These are phyloP conservation scores for Mormyrus iriodes DNA, from an alignment of 2,113 vertebrate genomes.

Conservation along the genomic window DNA sequence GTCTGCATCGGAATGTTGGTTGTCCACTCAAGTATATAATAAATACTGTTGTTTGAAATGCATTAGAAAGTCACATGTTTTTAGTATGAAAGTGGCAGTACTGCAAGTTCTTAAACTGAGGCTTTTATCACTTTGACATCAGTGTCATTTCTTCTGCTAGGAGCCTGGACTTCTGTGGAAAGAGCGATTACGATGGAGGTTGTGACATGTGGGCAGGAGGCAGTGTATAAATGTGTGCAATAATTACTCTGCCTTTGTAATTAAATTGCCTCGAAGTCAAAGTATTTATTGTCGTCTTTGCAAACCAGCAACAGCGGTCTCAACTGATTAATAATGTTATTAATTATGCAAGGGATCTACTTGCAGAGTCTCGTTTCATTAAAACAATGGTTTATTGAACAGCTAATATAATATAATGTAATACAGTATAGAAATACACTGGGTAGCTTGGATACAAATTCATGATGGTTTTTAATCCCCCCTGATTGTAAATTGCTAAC, in stretches of 20 bases:
- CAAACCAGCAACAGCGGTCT: no score
- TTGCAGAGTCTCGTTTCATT: no score
- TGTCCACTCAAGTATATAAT: not conserved
- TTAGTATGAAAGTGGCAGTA: not conserved
- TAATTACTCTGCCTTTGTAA: not conserved
- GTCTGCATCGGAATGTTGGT: not conserved
- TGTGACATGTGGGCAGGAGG: not conserved
- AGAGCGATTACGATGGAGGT: not conserved
- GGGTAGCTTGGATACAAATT: no score
- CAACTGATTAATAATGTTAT: no score
- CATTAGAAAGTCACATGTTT: not conserved
- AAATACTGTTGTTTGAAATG: not conserved
- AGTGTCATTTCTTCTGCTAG: not conserved
- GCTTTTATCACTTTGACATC: not conserved
- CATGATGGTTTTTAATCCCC: no score
- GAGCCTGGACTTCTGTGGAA: not conserved
- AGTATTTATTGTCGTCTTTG: not conserved
- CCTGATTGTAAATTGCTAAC: no score
- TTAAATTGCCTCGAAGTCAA: not conserved
- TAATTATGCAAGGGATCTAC: no score
- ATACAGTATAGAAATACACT: no score
- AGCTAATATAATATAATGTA: no score
- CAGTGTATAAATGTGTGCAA: not conserved
- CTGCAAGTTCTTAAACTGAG: not conserved
- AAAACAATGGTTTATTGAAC: no score